Percentiles rank a stretch among this genome's conserved stretches.
phyloP scores from a whole-genome alignment of 2,113 vertebrate genomes.

The Smithornis capensis region DNA sequence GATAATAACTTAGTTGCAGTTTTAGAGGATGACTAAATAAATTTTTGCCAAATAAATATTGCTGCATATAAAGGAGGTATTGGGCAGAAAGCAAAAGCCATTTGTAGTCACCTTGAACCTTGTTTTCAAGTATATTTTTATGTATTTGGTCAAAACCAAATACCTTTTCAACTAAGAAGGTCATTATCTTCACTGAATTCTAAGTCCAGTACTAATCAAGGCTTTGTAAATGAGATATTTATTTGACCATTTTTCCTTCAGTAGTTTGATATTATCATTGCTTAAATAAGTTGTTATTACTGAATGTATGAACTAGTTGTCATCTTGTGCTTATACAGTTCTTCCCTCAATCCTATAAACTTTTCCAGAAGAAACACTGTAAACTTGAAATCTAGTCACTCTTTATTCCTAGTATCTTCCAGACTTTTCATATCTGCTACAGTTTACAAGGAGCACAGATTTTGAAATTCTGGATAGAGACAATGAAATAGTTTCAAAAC shows the following conservation, averaged over 20 bases:
- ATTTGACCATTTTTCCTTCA: not conserved
- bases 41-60: not conserved
- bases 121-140: not conserved
- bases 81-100: not conserved
- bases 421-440: not conserved
- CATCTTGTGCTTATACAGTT: not conserved
- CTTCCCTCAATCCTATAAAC: not conserved
- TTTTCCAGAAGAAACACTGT: not conserved
- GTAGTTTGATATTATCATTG: not conserved
- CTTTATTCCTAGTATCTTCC: not conserved
- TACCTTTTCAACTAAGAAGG: not conserved
- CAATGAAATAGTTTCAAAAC: not conserved
- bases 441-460: not conserved
- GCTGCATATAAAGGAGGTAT: not conserved
- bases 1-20: not conserved
- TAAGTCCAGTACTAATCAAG: not conserved
- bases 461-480: not conserved
- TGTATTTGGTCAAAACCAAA: not conserved
- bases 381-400: not conserved
- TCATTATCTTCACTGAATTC: not conserved
- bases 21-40: not conserved
- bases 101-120: not conserved
- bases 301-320: not conserved
- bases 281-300: not conserved
- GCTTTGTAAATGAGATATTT: not conserved